These are phyloP conservation scores for Irena cyanogastra DNA, from an alignment of 2,113 vertebrate species.

Conservation along the genomic window DNA sequence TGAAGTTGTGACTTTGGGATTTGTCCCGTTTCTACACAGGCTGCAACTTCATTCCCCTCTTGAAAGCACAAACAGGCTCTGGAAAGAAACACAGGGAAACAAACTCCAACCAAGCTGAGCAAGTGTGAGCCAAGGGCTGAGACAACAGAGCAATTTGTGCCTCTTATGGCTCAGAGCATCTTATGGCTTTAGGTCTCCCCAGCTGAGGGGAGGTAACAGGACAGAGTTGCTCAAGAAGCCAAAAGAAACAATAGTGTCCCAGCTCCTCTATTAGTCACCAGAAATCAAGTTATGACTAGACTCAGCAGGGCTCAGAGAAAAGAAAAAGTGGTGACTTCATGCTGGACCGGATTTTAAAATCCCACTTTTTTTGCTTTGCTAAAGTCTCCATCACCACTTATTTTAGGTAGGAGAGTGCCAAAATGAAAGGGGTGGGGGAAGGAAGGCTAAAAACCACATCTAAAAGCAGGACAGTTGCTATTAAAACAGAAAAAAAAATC, in stretches of 20 bases:
- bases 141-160: background rate
- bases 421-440: background rate
- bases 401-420: slow-evolving; percentile 13
- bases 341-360: slow-evolving; percentile 3
- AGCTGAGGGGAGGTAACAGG: slow-evolving; percentile 21
- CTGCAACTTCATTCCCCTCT: background rate
- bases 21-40: background rate
- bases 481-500: slow-evolving; percentile 11
- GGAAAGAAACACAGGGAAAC: background rate
- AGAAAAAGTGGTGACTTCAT: slow-evolving; percentile 48
- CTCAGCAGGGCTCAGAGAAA: slow-evolving; percentile 30
- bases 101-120: background rate
- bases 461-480: slow-evolving; percentile 2
- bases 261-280: slow-evolving; percentile 10
- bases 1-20: rapidly evolving
- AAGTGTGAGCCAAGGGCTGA: background rate
- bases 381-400: slow-evolving; percentile 15
- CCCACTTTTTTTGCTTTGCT: background rate
- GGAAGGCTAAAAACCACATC: background rate
- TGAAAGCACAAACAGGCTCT: background rate
- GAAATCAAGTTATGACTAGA: slow-evolving; percentile 40
- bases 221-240: slow-evolving; percentile 52
- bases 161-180: background rate
- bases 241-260: slow-evolving; percentile 53
- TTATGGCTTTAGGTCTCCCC: slow-evolving; percentile 9